These are phyloP conservation scores for Clarias magur DNA, from an alignment of 2,113 vertebrate species.

Conservation along the genomic window DNA sequence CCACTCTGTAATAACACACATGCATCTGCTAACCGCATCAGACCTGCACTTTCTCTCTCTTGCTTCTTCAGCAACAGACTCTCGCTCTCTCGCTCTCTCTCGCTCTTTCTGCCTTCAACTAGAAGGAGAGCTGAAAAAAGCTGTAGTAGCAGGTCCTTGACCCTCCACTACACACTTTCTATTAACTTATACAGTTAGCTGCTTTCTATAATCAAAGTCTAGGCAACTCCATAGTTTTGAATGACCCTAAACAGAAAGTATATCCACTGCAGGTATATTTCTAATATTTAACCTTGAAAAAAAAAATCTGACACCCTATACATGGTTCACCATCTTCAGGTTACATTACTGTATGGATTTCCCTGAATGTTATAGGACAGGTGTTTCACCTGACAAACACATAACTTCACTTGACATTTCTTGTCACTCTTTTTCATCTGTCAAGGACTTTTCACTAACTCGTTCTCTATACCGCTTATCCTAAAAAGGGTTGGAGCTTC, in stretches of 20 bases:
- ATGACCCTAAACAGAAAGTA: not conserved
- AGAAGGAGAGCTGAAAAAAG: slow-evolving; percentile 78
- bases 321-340: not conserved
- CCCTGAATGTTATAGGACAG: not conserved
- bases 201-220: slow-evolving; percentile 55
- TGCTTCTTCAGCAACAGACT: not conserved
- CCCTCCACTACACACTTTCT: slow-evolving; percentile 61
- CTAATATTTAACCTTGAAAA: slow-evolving; percentile 46
- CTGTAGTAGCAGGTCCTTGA: slow-evolving; percentile 64
- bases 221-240: slow-evolving; percentile 48
- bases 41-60: slow-evolving; percentile 53
- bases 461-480: no score
- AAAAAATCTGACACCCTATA: not conserved
- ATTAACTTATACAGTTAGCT: slow-evolving; percentile 68
- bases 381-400: not conserved
- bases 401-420: not conserved
- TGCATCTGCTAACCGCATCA: slow-evolving; percentile 94
- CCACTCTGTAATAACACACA: slow-evolving; percentile 80
- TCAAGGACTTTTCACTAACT: not conserved
- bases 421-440: not conserved
- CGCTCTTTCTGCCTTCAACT: slow-evolving; percentile 42
- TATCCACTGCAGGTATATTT: slow-evolving; percentile 31
- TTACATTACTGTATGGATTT: not conserved
- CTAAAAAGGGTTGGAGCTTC: no score
- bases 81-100: not conserved